Percentiles rank a stretch among this genome's conserved stretches.
These are phyloP conservation scores for Hirtodrosophila alboralis DNA, from an alignment of 2,888 invertebrate species.

Conservation along the genomic window DNA sequence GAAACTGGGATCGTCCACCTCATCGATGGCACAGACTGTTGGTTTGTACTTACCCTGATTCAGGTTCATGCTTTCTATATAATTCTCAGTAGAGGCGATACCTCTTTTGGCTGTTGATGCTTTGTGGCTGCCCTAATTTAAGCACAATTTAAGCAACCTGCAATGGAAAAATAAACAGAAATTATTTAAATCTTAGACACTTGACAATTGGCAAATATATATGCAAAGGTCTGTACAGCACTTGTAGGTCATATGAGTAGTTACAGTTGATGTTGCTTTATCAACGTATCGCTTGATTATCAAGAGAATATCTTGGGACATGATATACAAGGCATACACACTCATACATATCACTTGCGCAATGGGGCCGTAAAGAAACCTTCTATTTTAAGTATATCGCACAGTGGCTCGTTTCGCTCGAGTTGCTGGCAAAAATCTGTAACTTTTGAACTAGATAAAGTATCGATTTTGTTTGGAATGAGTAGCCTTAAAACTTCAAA, in stretches of 20 bases:
- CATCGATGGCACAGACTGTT: conserved; percentile 79
- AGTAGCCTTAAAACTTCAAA: no score
- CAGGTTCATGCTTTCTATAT: conserved; percentile 62
- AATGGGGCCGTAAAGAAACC: conserved; percentile 1
- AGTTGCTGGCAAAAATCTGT: no score
- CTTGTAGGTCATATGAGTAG: conserved; percentile 27
- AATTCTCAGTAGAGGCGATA: conserved; percentile 10
- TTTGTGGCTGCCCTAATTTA: conserved; percentile 9
- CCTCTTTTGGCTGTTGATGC: background rate
- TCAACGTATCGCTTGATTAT: conserved; percentile 59
- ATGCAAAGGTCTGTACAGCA: conserved; percentile 13
- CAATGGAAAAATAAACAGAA: conserved; percentile 4
- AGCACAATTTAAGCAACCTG: conserved; percentile 39
- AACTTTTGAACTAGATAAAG: no score
- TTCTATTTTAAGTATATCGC: no score
- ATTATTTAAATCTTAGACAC: conserved; percentile 30
- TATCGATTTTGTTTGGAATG: no score
- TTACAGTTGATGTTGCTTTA: conserved; percentile 15
- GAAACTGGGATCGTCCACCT: conserved; percentile 80
- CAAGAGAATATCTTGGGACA: conserved; percentile 67
- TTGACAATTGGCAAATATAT: conserved; percentile 22
- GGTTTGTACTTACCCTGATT: conserved; percentile 81
- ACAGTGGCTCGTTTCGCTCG: no score
- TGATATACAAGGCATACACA: conserved; percentile 49
- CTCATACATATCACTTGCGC: conserved; percentile 3